phyloP scores from a whole-genome alignment of 2,797 vertebrate species.

The Acridotheres tristis region DNA sequence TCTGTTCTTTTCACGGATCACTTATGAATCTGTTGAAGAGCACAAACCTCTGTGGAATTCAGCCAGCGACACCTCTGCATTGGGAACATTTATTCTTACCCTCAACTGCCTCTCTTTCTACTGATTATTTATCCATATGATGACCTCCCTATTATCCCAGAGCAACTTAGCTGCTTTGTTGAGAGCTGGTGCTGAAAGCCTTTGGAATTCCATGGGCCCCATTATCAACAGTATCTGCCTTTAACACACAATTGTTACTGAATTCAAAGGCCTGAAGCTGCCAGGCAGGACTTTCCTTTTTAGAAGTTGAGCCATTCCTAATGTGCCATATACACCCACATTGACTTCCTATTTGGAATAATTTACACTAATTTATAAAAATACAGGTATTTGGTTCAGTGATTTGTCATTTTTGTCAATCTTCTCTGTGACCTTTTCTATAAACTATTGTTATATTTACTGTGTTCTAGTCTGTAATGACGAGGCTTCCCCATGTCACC shows the following conservation, averaged over 20 bases:
- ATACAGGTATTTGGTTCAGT: neutral
- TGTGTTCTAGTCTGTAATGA: neutral
- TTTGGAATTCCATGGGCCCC: conserved; percentile 2
- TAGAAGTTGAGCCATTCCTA: neutral
- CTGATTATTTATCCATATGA: neutral
- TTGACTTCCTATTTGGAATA: neutral
- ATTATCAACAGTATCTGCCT: neutral
- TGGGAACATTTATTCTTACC: conserved; percentile 36
- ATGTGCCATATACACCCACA: neutral
- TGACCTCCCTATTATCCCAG: neutral
- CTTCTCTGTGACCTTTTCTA: neutral
- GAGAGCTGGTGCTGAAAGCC: neutral
- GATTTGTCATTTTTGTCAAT: neutral
- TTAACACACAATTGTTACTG: neutral
- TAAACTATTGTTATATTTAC: neutral
- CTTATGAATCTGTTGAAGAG: conserved; percentile 8
- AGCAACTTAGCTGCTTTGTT: conserved; percentile 28
- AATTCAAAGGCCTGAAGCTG: neutral
- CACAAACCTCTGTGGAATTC: conserved; percentile 38
- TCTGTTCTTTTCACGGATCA: neutral
- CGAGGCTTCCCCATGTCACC: neutral
- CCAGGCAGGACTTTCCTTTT: neutral
- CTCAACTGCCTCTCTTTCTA: conserved; percentile 3
- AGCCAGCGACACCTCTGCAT: neutral
- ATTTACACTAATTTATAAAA: neutral